A percentile compares a stretch with the other conserved stretches of the same genome.
Conservation (phyloP, 2,797 vertebrate genomes). For the Spinus pinus region DNA sequence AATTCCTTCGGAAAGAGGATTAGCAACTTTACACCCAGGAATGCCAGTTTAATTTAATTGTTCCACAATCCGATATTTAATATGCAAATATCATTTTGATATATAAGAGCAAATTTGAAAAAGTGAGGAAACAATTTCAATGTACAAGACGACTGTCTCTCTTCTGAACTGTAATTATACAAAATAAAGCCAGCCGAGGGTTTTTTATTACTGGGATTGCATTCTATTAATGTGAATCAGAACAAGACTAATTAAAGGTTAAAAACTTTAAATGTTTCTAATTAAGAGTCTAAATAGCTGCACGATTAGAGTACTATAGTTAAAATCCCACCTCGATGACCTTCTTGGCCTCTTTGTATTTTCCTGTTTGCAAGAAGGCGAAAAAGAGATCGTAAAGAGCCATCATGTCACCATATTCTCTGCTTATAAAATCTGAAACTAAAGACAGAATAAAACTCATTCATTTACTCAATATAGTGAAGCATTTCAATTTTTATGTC, state of each 20-base stretch:
- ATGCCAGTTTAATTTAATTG: slow-evolving; percentile 83
- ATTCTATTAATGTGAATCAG: slow-evolving; percentile 77
- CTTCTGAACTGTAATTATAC: slow-evolving; percentile 74
- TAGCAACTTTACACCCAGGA: slow-evolving; percentile 84
- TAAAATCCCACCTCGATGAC: slow-evolving; percentile 89
- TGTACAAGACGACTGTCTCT: slow-evolving; percentile 57
- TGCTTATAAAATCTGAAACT: slow-evolving; percentile 90
- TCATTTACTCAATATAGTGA: neutral
- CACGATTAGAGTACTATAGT: slow-evolving; percentile 60
- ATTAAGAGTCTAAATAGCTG: slow-evolving; percentile 79
- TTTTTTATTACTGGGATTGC: slow-evolving; percentile 63
- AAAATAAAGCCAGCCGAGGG: slow-evolving; percentile 58
- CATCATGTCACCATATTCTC: slow-evolving; percentile 88
- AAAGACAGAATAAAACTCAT: neutral
- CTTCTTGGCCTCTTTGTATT: slow-evolving; percentile 92
- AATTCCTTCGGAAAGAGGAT: slow-evolving; percentile 82
- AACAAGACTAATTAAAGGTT: slow-evolving; percentile 78
- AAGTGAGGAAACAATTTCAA: slow-evolving; percentile 75
- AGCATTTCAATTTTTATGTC: neutral
- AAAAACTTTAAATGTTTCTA: slow-evolving; percentile 77
- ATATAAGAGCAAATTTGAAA: slow-evolving; percentile 70
- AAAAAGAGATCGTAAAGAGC: slow-evolving; percentile 95
- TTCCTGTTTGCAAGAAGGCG: slow-evolving; percentile 89
- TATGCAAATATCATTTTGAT: slow-evolving; percentile 83
- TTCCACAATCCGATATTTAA: slow-evolving; percentile 79